phyloP scores from a whole-genome alignment of 2,113 vertebrate genomes.

The Atlantisia rogersi region DNA sequence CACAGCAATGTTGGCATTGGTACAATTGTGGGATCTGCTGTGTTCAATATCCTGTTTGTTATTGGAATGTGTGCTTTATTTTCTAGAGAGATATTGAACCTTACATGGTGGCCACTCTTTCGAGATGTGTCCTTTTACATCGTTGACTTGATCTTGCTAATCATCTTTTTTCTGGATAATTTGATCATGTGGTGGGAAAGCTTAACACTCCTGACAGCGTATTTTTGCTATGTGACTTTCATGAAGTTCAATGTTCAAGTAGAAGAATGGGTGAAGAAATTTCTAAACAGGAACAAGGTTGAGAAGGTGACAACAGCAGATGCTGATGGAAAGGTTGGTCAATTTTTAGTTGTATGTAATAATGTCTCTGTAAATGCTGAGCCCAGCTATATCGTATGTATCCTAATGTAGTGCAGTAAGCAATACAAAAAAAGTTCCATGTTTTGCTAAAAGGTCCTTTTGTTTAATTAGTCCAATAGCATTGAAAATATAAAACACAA shows the following conservation, averaged over 20 bases:
- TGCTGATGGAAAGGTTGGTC: constrained; percentile 91
- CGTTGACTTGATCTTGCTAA: constrained; percentile 93
- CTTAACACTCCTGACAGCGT: constrained; percentile 83
- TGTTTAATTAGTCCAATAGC: not conserved
- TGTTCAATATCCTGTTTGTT: constrained; percentile 98
- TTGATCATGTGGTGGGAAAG: constrained; percentile 94
- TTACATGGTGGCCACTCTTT: constrained; percentile 99
- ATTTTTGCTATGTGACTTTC: constrained; percentile 92
- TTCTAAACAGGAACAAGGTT: constrained; percentile 92
- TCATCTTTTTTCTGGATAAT: constrained; percentile 98
- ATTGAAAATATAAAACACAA: not conserved
- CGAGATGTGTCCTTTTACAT: constrained; percentile 98
- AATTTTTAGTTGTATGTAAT: constrained; percentile 24
- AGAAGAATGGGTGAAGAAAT: constrained; percentile 86
- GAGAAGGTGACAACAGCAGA: constrained; percentile 88
- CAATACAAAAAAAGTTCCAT: not conserved
- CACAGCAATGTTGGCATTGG: constrained; percentile 98
- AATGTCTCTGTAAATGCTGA: not conserved
- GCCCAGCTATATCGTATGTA: not conserved
- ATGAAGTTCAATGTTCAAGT: constrained; percentile 96
- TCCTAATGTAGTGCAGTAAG: not conserved
- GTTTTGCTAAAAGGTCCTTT: not conserved
- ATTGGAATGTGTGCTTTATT: constrained; percentile 99
- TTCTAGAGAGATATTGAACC: constrained; percentile 94
- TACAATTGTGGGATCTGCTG: constrained; percentile 96